These are phyloP conservation scores for Cheilosia urbana DNA, from an alignment of 2,888 invertebrate genomes.

Conservation along the genomic window DNA sequence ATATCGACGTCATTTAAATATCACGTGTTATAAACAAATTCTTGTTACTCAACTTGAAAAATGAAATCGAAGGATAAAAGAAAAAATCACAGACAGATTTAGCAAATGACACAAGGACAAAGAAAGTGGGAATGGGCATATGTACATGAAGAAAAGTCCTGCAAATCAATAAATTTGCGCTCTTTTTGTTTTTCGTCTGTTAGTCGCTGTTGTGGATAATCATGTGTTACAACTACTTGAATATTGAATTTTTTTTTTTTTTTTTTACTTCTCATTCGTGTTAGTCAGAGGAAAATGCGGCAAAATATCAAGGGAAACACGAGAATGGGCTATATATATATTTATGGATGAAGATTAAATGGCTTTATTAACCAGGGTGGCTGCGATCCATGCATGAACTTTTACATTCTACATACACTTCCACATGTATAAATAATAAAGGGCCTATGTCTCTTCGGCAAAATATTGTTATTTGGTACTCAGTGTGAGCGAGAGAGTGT, in stretches of 20 bases:
- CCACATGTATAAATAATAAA: no score
- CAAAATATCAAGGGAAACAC: neutral
- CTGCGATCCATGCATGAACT: no score
- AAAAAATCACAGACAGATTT: conserved; percentile 10
- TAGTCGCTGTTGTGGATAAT: neutral
- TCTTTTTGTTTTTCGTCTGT: neutral
- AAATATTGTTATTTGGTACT: no score
- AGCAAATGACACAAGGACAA: conserved; percentile 10
- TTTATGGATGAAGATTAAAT: no score
- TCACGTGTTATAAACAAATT: conserved; percentile 32
- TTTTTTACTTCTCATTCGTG: neutral
- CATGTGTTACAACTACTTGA: neutral
- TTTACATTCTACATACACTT: no score
- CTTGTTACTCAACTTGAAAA: conserved; percentile 11
- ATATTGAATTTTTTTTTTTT: neutral
- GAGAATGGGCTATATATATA: no score
- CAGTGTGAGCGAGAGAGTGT: no score
- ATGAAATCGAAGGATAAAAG: neutral
- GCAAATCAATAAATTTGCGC: neutral
- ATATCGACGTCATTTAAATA: conserved; percentile 19
- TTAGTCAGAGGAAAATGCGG: conserved; percentile 1
- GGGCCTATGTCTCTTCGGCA: no score
- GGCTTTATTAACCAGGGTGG: no score
- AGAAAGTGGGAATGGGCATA: neutral
- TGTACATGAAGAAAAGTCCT: neutral